Evolutionary conservation across 2,797 vertebrate genomes (phyloP), one percentile per base, ranked within the genome.

Genomic region (Argyrosomus regius): DNA sequence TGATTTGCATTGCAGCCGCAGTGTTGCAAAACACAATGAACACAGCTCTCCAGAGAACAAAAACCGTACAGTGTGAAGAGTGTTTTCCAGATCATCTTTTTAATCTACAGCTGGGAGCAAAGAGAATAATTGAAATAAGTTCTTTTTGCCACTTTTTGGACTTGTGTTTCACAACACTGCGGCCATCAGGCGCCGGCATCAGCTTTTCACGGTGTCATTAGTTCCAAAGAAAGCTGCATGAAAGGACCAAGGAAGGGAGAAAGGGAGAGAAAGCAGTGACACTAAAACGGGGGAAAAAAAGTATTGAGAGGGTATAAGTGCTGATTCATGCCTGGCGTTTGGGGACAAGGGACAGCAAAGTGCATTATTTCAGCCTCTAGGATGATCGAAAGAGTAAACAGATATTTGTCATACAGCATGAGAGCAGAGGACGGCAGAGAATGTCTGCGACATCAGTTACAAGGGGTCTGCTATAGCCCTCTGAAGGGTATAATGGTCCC

Each of bases 371-470:
- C 82, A 85, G 81, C 82, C 85, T 71, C 81, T 22, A 70, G 79
- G 86, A 92, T 86, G 88, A 89, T 84, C 24, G 81, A 89, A 75
- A 83, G 75, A 78, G 76, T 85, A 89, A 92, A 93, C 84, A 89
- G 74, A 90, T 86, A 92, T 93, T 92, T 91, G 78, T 93, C 86
- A 87, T 81, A 72, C 59, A 75, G 82, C 67, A 52, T 80, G 80
- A 73, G 85, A 87, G 84, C 84, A 81, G 74, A 88, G 83, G 87
- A 87, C 75, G 17, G 75, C 58, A 8, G 72, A 75, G 79, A 88
- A 89, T 79, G 86, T 31, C 74, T 77, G 68, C 65, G 58, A 85
- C 85, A 89, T 92, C 80, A 48, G 81, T 90, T 90, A 88, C 74
- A 80, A 81, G 18, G 74, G 82, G 75, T 71, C 82, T 5, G 22